These are phyloP conservation scores for Axea sp. DNA, from an alignment of 2,888 invertebrate species.

Conservation along the genomic window DNA sequence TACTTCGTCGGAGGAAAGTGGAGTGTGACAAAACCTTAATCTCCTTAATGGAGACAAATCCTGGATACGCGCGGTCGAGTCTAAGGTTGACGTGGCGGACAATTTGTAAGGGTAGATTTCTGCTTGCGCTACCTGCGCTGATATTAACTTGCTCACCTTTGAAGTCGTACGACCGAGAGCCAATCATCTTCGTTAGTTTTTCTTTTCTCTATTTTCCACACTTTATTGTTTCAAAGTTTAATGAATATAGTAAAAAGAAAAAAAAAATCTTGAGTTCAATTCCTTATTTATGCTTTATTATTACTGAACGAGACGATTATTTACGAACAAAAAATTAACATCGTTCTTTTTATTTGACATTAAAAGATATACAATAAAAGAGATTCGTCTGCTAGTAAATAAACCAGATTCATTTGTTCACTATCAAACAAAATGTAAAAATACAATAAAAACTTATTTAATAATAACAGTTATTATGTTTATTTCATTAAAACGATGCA, in stretches of 20 bases:
- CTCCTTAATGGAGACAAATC: slow-evolving; percentile 79
- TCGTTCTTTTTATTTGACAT: too few species aligned
- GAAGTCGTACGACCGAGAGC: slow-evolving; percentile 60
- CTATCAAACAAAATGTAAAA: too few species aligned
- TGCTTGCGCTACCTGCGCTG: slow-evolving; percentile 64
- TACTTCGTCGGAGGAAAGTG: slow-evolving; percentile 66
- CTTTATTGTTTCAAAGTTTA: slow-evolving; percentile 13
- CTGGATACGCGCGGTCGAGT: slow-evolving; percentile 68
- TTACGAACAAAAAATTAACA: too few species aligned
- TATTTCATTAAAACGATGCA: too few species aligned
- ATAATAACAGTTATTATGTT: too few species aligned
- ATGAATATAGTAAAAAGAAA: neutral
- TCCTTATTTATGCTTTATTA: too few species aligned
- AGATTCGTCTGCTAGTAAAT: too few species aligned
- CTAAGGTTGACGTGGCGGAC: slow-evolving; percentile 71
- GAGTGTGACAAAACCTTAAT: slow-evolving; percentile 78
- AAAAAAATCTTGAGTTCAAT: too few species aligned
- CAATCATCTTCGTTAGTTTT: slow-evolving; percentile 67
- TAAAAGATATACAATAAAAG: too few species aligned
- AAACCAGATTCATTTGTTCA: too few species aligned
- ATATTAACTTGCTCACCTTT: slow-evolving; percentile 68
- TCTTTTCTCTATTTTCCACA: slow-evolving; percentile 34
- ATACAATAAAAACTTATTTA: too few species aligned
- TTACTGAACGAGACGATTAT: too few species aligned
- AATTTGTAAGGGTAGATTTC: slow-evolving; percentile 78